phyloP scores from a whole-genome alignment of 2,113 vertebrate species.

The Tragelaphus buxtoni region DNA sequence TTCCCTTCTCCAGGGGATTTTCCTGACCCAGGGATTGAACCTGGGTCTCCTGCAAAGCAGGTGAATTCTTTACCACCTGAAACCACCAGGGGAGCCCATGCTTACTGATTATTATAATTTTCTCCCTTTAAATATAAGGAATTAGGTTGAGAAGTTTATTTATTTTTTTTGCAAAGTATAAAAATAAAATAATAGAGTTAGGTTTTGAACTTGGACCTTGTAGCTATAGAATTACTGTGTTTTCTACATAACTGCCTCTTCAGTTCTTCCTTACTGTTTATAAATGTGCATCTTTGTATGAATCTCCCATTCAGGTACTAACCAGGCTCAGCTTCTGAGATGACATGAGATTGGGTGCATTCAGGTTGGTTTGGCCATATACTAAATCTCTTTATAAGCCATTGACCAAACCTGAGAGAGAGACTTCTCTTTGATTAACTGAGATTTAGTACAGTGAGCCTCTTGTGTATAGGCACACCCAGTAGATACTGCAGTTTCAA shows the following conservation, averaged over 20 bases:
- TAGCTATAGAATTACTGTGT: not conserved
- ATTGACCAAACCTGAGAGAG: not conserved
- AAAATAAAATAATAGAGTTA: not conserved
- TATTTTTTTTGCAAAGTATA: not conserved
- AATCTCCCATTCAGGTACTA: not conserved
- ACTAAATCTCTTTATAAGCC: not conserved
- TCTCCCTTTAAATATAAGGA: not conserved
- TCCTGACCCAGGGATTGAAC: not conserved
- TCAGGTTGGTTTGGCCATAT: not conserved
- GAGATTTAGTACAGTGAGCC: slow-evolving; percentile 8
- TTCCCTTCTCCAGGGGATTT: not conserved
- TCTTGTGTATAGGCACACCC: not conserved
- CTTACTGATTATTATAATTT: not conserved
- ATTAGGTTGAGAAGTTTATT: not conserved
- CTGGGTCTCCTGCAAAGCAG: not conserved
- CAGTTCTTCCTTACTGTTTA: not conserved
- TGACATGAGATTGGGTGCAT: not conserved
- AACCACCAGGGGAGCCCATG: not conserved
- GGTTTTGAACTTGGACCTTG: not conserved
- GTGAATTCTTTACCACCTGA: not conserved
- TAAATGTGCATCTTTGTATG: not conserved
- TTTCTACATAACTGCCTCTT: not conserved
- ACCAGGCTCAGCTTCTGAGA: not conserved
- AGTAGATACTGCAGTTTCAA: not conserved
- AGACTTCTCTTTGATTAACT: not conserved